These are phyloP conservation scores for Epizoanthus illoricatus DNA, from an alignment of 92 coral and sea anemone genomes.

Conservation along the genomic window DNA sequence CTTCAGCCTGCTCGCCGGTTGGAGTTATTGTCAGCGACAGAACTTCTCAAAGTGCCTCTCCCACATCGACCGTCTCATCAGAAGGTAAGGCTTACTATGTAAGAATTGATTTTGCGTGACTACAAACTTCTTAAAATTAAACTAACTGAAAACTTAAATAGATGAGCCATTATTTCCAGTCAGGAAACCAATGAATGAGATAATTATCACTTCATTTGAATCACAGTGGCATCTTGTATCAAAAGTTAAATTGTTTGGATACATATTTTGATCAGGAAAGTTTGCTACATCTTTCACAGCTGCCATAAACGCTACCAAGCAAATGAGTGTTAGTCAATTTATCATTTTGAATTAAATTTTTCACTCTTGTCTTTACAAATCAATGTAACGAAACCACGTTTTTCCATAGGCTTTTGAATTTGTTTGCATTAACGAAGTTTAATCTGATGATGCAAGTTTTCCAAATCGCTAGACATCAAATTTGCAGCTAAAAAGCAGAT, in stretches of 20 bases:
- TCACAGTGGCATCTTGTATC: conserved; percentile 3
- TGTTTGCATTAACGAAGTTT: too few species aligned
- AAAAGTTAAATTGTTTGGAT: not conserved
- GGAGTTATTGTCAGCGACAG: conserved; percentile 24
- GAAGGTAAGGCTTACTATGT: conserved; percentile 19
- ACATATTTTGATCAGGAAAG: not conserved
- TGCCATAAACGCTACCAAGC: not conserved
- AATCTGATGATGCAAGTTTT: not conserved
- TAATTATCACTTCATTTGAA: conserved; percentile 12
- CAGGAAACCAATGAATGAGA: conserved; percentile 2
- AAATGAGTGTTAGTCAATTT: not conserved
- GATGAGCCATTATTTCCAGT: not conserved
- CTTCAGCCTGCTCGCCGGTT: conserved; percentile 27
- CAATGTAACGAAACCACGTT: too few species aligned
- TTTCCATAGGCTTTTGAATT: too few species aligned
- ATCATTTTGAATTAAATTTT: too few species aligned
- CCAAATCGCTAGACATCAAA: not conserved
- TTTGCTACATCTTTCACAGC: not conserved
- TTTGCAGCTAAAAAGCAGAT: not conserved
- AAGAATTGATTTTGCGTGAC: not conserved
- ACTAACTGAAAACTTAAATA: not conserved
- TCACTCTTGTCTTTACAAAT: too few species aligned
- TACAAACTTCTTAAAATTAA: not conserved
- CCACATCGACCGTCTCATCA: conserved; percentile 26
- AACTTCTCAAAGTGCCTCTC: conserved; percentile 20